These are phyloP conservation scores for Illadopsis cleaveri DNA, from an alignment of 2,113 vertebrate genomes.

Conservation along the genomic window DNA sequence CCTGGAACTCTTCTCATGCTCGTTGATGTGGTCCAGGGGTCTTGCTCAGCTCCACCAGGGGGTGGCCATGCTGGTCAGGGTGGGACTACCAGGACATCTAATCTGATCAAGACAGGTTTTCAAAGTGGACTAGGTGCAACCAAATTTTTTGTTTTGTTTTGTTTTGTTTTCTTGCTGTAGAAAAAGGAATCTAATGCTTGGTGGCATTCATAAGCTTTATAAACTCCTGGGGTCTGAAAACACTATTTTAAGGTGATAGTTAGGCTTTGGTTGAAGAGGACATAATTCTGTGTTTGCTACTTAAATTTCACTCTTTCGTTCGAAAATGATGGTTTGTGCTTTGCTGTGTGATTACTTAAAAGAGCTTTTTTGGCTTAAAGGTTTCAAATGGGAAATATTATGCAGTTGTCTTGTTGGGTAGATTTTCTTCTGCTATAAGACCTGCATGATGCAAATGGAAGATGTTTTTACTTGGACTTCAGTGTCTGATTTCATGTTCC, in stretches of 20 bases:
- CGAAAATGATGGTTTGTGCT: not conserved
- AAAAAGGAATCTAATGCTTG: not conserved
- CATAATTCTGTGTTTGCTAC: not conserved
- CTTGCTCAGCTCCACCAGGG: accelerated
- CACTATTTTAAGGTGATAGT: not conserved
- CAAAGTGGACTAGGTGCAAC: not conserved
- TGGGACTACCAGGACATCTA: not conserved
- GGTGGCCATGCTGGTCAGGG: accelerated
- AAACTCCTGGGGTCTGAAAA: not conserved
- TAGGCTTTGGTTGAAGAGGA: not conserved
- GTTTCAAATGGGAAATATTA: accelerated
- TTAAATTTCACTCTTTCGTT: not conserved
- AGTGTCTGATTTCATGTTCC: not conserved
- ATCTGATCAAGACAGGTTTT: not conserved
- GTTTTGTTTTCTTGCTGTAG: not conserved
- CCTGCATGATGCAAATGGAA: not conserved
- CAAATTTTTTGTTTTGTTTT: too few species aligned
- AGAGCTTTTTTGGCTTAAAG: not conserved
- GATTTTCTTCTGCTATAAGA: not conserved
- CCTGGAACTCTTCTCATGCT: not conserved
- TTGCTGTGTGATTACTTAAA: not conserved
- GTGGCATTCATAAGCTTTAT: not conserved
- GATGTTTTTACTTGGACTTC: not conserved
- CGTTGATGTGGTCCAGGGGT: not conserved
- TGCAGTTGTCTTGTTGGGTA: accelerated